These are phyloP conservation scores for Macquaria australasica DNA, from an alignment of 2,113 vertebrate genomes.

Conservation along the genomic window DNA sequence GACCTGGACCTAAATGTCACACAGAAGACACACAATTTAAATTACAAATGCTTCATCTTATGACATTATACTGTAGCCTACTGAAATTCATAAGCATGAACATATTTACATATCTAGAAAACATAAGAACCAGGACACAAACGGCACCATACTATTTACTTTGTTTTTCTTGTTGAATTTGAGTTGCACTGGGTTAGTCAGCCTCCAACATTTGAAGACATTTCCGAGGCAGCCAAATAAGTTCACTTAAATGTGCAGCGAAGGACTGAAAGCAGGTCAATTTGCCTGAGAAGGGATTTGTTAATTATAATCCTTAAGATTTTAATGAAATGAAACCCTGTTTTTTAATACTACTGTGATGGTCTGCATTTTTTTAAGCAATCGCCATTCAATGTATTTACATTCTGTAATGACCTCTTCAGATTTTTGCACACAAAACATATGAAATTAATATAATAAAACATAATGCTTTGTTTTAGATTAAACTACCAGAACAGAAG, in stretches of 20 bases:
- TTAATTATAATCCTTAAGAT: too few relatives aligned
- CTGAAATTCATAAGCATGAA: not conserved
- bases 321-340: too few relatives aligned
- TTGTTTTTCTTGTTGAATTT: not conserved
- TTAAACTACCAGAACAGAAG: too few relatives aligned
- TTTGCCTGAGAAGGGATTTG: not conserved
- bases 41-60: not conserved
- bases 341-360: too few relatives aligned
- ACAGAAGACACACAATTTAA: not conserved
- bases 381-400: too few relatives aligned
- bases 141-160: not conserved
- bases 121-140: not conserved
- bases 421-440: too few relatives aligned
- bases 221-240: not conserved
- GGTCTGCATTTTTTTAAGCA: too few relatives aligned
- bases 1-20: constrained; percentile 86
- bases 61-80: not conserved
- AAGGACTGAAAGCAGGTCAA: not conserved
- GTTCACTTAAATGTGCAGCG: not conserved
- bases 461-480: too few relatives aligned
- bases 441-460: too few relatives aligned
- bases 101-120: not conserved
- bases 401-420: too few relatives aligned
- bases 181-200: not conserved
- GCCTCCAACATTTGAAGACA: not conserved